Evolutionary conservation across 2,113 vertebrate genomes (phyloP).

Genomic region (Corythornis madagascariensis): DNA sequence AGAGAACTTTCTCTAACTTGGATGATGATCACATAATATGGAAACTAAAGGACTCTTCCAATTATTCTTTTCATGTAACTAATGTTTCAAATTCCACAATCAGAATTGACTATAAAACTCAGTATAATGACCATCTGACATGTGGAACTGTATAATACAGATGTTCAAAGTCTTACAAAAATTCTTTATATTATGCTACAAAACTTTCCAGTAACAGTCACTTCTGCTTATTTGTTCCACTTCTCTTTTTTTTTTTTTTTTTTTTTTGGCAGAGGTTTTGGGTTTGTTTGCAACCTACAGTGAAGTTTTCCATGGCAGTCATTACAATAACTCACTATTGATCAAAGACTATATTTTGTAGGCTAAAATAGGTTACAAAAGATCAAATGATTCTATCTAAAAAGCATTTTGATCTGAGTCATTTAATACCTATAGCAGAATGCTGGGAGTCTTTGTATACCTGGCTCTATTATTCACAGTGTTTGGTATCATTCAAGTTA

Average conservation of each 20-base stretch:
- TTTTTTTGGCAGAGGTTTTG: neutral
- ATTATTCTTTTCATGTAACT: neutral
- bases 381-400: neutral
- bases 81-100: neutral
- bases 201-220: neutral
- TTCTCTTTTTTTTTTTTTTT: neutral
- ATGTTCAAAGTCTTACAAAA: neutral
- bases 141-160: neutral
- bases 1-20: neutral
- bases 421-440: neutral
- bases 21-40: accelerated
- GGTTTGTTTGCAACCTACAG: neutral
- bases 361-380: neutral
- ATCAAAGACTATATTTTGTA: neutral
- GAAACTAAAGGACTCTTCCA: neutral
- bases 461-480: neutral
- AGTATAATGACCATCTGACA: neutral
- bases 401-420: neutral
- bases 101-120: neutral
- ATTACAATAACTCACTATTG: neutral
- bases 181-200: neutral
- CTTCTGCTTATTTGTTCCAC: neutral
- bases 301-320: neutral
- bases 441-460: neutral
- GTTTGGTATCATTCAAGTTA: neutral